These are phyloP conservation scores for Aleadryas rufinucha DNA, from an alignment of 2,113 vertebrate species.

Conservation along the genomic window DNA sequence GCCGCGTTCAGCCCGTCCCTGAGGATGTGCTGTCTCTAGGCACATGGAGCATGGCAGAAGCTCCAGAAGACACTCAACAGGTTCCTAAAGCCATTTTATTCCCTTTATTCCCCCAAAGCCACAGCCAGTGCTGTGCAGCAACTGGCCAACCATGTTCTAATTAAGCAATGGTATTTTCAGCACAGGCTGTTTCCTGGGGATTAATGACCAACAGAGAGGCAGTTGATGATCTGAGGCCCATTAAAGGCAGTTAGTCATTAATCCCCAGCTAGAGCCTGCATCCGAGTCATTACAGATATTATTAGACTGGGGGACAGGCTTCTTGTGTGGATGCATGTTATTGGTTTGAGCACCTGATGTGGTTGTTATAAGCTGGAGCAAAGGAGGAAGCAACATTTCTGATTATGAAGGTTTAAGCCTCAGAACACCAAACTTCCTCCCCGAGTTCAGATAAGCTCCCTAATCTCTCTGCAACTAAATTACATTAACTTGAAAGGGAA, in stretches of 20 bases:
- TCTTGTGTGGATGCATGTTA: background rate
- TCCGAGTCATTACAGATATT: background rate
- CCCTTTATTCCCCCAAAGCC: background rate
- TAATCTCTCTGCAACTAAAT: conserved; percentile 28
- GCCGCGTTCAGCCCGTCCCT: background rate
- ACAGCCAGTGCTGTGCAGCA: background rate
- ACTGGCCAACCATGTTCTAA: conserved; percentile 18
- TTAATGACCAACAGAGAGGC: conserved; percentile 45
- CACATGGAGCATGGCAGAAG: background rate
- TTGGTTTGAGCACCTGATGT: background rate
- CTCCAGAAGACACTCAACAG: background rate
- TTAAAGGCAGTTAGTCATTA: conserved; percentile 41
- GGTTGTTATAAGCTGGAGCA: background rate
- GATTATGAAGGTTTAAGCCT: conserved; percentile 17
- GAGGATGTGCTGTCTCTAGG: background rate
- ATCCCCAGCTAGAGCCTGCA: conserved; percentile 5
- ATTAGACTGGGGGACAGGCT: background rate
- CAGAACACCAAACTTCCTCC: conserved; percentile 13
- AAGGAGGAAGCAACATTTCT: background rate
- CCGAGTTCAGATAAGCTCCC: background rate
- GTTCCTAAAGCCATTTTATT: background rate
- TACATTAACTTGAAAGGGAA: background rate
- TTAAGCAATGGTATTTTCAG: conserved; percentile 12
- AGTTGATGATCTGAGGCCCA: conserved; percentile 44
- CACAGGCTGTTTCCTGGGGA: conserved; percentile 41